A percentile compares a stretch with the other conserved stretches of the same genome.
Conservation (phyloP, 2,888 invertebrate genomes). For the Leucophenga maculata region DNA sequence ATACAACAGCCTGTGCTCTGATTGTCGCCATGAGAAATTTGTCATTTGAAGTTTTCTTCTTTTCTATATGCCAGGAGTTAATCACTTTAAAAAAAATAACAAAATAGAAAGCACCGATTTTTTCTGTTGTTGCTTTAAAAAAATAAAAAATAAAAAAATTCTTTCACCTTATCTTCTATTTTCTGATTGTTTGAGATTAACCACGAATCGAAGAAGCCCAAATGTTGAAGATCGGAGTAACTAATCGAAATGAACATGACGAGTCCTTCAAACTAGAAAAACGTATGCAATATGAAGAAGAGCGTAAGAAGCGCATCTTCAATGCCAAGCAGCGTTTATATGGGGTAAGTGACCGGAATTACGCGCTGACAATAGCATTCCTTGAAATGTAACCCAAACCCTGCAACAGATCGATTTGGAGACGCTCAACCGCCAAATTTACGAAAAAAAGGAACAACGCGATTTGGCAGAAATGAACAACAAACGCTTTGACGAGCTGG, state of each 20-base stretch:
- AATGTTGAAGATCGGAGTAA: slow-evolving; percentile 79
- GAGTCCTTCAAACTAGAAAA: slow-evolving; percentile 88
- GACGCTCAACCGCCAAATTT: slow-evolving; percentile 84
- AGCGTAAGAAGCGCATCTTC: slow-evolving; percentile 86
- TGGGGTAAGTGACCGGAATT: slow-evolving; percentile 77
- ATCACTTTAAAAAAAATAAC: too few species aligned
- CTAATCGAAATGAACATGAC: slow-evolving; percentile 82
- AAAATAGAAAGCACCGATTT: too few species aligned
- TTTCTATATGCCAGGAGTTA: too few species aligned
- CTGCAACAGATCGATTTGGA: slow-evolving; percentile 81
- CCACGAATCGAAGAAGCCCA: too few species aligned
- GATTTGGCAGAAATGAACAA: slow-evolving; percentile 75
- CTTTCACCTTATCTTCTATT: too few species aligned
- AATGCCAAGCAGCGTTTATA: slow-evolving; percentile 86
- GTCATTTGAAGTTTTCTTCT: too few species aligned
- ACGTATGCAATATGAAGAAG: slow-evolving; percentile 82
- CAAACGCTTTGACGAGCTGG: slow-evolving; percentile 62
- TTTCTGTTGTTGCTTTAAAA: too few species aligned
- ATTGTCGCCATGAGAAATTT: too few species aligned
- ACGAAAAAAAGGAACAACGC: slow-evolving; percentile 81
- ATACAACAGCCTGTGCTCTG: too few species aligned
- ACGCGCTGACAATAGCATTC: not conserved
- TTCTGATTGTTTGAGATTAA: too few species aligned
- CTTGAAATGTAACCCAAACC: slow-evolving; percentile 70
- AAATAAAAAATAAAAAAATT: too few species aligned